Conservation (phyloP, 2,113 vertebrate species). For the Pithys albifrons region DNA sequence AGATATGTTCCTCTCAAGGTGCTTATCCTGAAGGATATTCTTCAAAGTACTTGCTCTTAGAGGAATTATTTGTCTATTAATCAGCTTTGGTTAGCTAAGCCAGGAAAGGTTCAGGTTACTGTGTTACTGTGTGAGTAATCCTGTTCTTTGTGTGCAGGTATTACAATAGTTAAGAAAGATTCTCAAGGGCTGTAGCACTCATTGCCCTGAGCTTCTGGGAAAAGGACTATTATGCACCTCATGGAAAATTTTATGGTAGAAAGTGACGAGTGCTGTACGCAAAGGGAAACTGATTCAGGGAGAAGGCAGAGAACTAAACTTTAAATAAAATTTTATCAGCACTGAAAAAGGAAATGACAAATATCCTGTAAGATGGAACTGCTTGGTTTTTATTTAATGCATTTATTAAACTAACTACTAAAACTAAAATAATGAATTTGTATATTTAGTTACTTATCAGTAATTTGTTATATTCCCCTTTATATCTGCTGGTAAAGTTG, state of each 20-base stretch:
- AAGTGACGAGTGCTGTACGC: background rate
- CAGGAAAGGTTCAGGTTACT: background rate
- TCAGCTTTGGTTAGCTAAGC: background rate
- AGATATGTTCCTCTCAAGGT: background rate
- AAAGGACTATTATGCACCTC: background rate
- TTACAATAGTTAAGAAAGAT: background rate
- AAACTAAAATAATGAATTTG: background rate
- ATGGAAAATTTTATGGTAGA: conserved; percentile 27
- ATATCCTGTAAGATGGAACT: background rate
- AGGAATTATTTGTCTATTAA: background rate
- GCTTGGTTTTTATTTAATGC: background rate
- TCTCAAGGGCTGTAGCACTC: background rate
- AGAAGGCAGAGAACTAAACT: background rate
- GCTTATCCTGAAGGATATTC: background rate
- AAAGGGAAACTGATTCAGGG: background rate
- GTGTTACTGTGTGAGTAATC: background rate
- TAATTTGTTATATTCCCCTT: background rate
- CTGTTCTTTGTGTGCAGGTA: background rate
- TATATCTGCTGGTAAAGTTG: background rate
- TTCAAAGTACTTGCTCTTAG: background rate
- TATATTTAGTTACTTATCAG: background rate
- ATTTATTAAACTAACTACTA: background rate
- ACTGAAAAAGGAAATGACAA: background rate
- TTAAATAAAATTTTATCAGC: background rate
- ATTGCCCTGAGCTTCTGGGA: background rate